Conservation (phyloP, 1,140 invertebrate species). For the Megalonaias nervosa region DNA sequence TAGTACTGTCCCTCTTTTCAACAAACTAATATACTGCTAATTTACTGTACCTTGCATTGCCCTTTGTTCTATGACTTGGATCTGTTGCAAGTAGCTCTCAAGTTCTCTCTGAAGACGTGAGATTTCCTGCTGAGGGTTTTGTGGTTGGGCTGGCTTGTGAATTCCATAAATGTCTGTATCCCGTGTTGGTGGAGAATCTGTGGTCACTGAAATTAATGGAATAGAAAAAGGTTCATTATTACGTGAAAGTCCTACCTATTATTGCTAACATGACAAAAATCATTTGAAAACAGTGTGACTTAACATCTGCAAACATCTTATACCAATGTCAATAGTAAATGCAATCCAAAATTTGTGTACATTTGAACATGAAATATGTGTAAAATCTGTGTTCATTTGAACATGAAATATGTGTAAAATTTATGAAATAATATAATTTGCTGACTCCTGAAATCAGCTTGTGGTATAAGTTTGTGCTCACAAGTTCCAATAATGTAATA, state of each 20-base stretch:
- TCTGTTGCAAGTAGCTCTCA: constrained; percentile 56
- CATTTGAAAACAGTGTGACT: not conserved
- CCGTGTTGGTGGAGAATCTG: constrained; percentile 57
- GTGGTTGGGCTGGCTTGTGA: constrained; percentile 17
- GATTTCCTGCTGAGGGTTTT: constrained; percentile 51
- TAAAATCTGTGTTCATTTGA: not conserved
- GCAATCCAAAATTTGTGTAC: not conserved
- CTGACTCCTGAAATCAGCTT: no score
- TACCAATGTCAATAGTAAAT: not conserved
- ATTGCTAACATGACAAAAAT: not conserved
- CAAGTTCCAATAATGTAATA: no score
- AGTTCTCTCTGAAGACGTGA: constrained; percentile 56
- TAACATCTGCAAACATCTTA: not conserved
- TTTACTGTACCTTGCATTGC: constrained; percentile 52
- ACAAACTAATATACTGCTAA: no score
- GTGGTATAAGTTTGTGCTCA: no score
- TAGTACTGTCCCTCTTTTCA: no score
- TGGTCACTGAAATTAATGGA: constrained; percentile 37
- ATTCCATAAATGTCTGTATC: constrained; percentile 54
- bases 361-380: not conserved
- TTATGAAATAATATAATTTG: no score
- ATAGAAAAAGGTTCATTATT: not conserved
- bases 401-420: not conserved
- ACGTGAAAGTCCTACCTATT: not conserved
- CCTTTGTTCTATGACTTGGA: constrained; percentile 54